phyloP scores from a whole-genome alignment of 2,113 vertebrate genomes.

The Taxidea taxus region DNA sequence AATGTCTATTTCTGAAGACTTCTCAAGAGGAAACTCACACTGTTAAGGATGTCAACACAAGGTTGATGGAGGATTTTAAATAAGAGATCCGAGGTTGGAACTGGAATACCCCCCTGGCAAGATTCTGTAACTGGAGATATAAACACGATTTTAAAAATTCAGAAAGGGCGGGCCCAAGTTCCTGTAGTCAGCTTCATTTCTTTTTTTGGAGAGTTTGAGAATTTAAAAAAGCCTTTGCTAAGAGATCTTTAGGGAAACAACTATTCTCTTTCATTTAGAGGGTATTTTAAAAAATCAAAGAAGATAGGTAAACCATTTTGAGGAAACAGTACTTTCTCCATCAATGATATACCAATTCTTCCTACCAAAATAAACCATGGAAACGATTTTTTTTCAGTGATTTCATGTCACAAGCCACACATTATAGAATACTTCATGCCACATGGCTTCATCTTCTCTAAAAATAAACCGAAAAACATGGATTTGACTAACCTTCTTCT shows the following conservation, averaged over 20 bases:
- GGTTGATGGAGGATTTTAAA: neutral
- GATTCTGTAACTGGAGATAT: neutral
- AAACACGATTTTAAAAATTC: neutral
- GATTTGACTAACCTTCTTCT: conserved; percentile 1
- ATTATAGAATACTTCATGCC: neutral
- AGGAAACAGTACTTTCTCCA: neutral
- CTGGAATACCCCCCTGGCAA: neutral
- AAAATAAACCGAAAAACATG: neutral
- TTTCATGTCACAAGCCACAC: neutral
- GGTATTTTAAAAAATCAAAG: neutral
- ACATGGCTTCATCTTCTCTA: neutral
- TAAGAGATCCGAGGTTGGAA: neutral
- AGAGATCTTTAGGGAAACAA: neutral
- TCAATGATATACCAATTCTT: neutral
- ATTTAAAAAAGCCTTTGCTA: neutral
- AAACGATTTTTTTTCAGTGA: neutral
- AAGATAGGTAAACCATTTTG: neutral
- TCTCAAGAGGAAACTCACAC: neutral
- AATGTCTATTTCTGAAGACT: neutral
- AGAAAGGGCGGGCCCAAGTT: neutral
- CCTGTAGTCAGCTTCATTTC: neutral
- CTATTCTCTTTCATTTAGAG: neutral
- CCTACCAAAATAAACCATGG: neutral
- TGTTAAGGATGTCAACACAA: neutral
- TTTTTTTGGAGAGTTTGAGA: neutral